phyloP scores from a whole-genome alignment of 2,113 vertebrate genomes.

The Ciconia boyciana region DNA sequence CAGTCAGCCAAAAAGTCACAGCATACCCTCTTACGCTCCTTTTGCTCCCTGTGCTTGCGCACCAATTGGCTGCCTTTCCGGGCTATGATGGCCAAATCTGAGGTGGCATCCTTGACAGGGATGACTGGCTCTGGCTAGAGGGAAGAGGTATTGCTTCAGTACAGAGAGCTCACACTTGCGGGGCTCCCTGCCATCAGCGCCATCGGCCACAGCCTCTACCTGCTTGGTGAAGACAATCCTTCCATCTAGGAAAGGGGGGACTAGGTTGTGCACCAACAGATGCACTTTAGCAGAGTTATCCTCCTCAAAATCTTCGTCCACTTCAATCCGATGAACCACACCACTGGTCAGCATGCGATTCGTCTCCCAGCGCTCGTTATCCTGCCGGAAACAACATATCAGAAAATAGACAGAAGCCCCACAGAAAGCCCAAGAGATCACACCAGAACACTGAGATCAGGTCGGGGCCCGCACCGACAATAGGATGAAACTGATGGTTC shows the following conservation, averaged over 20 bases:
- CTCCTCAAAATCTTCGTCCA: conserved; percentile 98
- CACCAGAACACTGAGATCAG: not conserved
- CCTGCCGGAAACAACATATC: conserved; percentile 63
- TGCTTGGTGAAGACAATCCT: conserved; percentile 99
- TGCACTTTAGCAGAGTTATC: conserved; percentile 96
- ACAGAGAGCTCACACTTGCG: accelerated
- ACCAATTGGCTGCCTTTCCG: conserved; percentile 97
- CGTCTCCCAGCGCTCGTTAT: conserved; percentile 98
- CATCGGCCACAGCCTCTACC: conserved; percentile 60
- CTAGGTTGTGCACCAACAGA: conserved; percentile 93
- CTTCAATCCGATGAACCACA: conserved; percentile 94
- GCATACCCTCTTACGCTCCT: conserved; percentile 94
- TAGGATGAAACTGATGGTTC: not conserved
- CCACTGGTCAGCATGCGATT: conserved; percentile 99
- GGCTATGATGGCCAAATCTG: conserved; percentile 96
- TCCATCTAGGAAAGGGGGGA: conserved; percentile 95
- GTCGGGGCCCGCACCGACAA: not conserved
- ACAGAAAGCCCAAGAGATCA: not conserved
- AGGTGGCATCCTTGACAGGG: conserved; percentile 95
- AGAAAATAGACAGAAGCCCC: not conserved
- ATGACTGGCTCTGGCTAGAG: conserved; percentile 93
- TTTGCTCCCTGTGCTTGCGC: conserved; percentile 96
- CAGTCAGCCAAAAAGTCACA: not conserved
- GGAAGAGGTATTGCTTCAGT: not conserved
- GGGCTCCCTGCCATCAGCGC: not conserved